Base-by-base conservation (phyloP, 2,113 vertebrate species). In the Blennius ocellaris region DNA sequence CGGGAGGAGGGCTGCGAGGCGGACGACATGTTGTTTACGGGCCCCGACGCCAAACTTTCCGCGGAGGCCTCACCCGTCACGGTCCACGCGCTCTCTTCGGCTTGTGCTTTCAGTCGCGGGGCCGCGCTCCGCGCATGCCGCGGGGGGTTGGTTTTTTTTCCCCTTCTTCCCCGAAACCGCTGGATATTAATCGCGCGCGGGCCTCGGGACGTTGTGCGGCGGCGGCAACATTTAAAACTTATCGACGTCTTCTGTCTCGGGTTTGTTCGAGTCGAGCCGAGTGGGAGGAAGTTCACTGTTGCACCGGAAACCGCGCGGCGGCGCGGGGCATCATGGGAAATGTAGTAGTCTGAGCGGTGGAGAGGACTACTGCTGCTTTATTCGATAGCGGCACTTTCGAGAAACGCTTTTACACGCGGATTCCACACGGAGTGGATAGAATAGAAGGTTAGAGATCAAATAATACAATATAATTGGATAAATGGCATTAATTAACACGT, bases 1-100 rank as follows among this genome's bases (percentile, higher is more conserved):
- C 95, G 93, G 59, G 96, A 96, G 78, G 96, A 95, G 80, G 95
- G 92, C 92, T 94, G 93, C 91, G 94, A 94, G 66, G 93, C 94
- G 62, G 94, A 92, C 78, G 90, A 93, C 92, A 96, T 96, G 85
- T 94, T 93, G 90, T 92, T 89, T 89, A 93, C 88, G 88, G 92
- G 93, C 89, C 91, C 91, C 83, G 66, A 73, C 80, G 86, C 82
- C 89, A 92, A 93, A 93, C 91, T 93, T 93, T 93, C 85, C 88
- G 87, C 76, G 58, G 82, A 87, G 87, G 87, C 88, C 89, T 80
- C 21, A 67, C 78, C 56, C 90, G 83, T 49, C 73, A 37, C 52
- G 65, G 11, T 82, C 76, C 45, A 78, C 68, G 69, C 45, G 83
- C 75, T n/a, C n/a, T n/a, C n/a, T 7, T 40, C 73, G 11, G 38